Percentiles rank a stretch among this genome's conserved stretches.
Evolutionary conservation across 2,888 invertebrate species (phyloP).

Genomic region (Agrilus mali): DNA sequence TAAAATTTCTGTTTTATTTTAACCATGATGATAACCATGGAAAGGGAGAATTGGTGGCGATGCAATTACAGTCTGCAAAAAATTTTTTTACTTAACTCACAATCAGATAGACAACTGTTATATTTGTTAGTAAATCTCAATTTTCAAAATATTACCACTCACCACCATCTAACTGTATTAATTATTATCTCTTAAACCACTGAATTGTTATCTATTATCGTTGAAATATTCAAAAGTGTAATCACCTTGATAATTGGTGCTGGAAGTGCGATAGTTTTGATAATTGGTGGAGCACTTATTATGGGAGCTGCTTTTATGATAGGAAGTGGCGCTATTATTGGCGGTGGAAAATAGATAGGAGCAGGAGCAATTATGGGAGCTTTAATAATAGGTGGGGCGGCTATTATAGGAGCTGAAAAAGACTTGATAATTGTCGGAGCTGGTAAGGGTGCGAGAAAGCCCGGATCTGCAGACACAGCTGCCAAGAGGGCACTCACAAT

Average conservation of each 20-base stretch:
- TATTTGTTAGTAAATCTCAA: too few species aligned
- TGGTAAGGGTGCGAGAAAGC: slow-evolving; percentile 10
- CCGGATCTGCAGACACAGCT: slow-evolving; percentile 9
- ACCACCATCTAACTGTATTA: too few species aligned
- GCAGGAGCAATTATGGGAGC: slow-evolving; percentile 15
- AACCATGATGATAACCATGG: slow-evolving; percentile 6
- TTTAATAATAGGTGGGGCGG: slow-evolving; percentile 10
- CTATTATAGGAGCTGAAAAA: slow-evolving; percentile 6
- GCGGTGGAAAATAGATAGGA: slow-evolving; percentile 12
- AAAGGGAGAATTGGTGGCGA: slow-evolving; percentile 16
- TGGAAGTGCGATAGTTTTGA: slow-evolving; percentile 29
- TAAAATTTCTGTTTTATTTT: too few species aligned
- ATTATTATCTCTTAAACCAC: not conserved
- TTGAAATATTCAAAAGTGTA: not conserved
- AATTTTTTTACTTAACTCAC: not conserved
- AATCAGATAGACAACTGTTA: too few species aligned
- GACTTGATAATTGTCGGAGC: slow-evolving; percentile 10
- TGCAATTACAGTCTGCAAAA: slow-evolving; percentile 19
- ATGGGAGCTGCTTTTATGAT: slow-evolving; percentile 30
- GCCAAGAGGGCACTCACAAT: not conserved
- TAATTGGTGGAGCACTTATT: slow-evolving; percentile 47
- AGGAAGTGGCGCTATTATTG: slow-evolving; percentile 16
- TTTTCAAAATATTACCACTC: too few species aligned
- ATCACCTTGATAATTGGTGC: slow-evolving; percentile 28
- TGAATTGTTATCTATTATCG: not conserved